A percentile compares a stretch with the other conserved stretches of the same genome.
These are phyloP conservation scores for Criorhina ranunculi DNA, from an alignment of 2,888 invertebrate species.

Conservation along the genomic window DNA sequence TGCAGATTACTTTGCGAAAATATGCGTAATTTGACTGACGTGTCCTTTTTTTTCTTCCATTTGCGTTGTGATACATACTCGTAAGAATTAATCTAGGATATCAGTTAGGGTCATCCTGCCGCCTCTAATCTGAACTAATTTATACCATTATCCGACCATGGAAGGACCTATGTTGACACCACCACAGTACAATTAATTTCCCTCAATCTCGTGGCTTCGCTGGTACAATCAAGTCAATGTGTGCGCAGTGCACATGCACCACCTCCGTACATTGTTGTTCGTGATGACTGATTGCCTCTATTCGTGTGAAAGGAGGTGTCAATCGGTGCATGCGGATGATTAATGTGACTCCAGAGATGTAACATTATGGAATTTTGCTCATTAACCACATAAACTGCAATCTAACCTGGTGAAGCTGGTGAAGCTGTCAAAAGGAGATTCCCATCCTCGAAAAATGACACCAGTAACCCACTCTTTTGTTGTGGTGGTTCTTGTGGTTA, in stretches of 20 bases:
- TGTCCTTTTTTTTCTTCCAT: conserved; percentile 2
- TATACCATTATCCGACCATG: conserved; percentile 23
- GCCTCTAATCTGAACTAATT: conserved; percentile 36
- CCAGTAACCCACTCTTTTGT: conserved; percentile 39
- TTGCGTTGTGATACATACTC: conserved; percentile 15
- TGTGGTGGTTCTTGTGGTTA: background rate
- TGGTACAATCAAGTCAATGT: conserved; percentile 22
- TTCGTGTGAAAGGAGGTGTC: conserved; percentile 59
- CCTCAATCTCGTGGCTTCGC: background rate
- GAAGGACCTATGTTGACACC: conserved; percentile 5
- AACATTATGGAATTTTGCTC: conserved; percentile 60
- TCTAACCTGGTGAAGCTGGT: background rate
- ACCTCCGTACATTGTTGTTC: background rate
- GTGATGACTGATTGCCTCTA: conserved; percentile 42
- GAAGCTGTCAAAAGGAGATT: conserved; percentile 43
- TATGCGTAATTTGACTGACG: conserved; percentile 38
- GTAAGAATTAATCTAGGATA: conserved; percentile 23
- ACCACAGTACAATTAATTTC: conserved; percentile 44
- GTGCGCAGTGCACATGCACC: background rate
- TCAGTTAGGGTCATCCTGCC: conserved; percentile 14
- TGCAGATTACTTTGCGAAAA: conserved; percentile 31
- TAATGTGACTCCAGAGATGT: conserved; percentile 43
- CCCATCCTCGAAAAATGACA: conserved; percentile 55
- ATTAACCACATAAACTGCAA: conserved; percentile 48
- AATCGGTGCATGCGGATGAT: conserved; percentile 55